A percentile compares a stretch with the other conserved stretches of the same genome.
Conservation (phyloP, 2,888 invertebrate species). For the Bhutanitis thaidina region DNA sequence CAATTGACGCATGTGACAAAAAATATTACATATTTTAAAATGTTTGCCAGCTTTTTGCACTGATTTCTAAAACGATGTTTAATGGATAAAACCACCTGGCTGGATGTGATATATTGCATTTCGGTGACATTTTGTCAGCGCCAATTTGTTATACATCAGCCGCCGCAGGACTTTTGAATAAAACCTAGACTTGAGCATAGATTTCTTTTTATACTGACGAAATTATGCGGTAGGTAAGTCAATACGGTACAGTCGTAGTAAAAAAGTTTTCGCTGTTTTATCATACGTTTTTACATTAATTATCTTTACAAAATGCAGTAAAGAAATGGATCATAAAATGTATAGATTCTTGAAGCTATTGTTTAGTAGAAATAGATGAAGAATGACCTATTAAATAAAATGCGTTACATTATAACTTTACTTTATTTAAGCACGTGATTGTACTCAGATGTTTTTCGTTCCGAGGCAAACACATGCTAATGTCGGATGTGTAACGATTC, state of each 20-base stretch:
- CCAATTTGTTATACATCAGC: conserved; percentile 56
- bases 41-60: conserved; percentile 36
- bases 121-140: conserved; percentile 62
- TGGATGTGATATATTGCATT: conserved; percentile 66
- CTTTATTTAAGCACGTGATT: conserved; percentile 25
- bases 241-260: conserved; percentile 26
- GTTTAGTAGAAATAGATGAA: no score
- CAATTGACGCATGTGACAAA: conserved; percentile 15
- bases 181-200: conserved; percentile 48
- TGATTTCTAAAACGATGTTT: conserved; percentile 57
- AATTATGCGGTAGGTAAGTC: conserved; percentile 29
- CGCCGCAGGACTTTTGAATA: conserved; percentile 56
- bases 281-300: no score
- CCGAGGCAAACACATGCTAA: conserved; percentile 50
- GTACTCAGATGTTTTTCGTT: conserved; percentile 45
- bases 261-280: not conserved
- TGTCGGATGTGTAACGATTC: conserved; percentile 38
- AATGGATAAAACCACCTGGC: conserved; percentile 74
- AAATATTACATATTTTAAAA: conserved; percentile 39
- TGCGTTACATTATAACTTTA: no score
- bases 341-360: no score
- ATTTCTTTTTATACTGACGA: conserved; percentile 31
- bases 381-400: no score
- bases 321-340: no score
- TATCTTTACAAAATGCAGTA: no score